Evolutionary conservation across 2,888 invertebrate species (phyloP), one percentile per base, ranked within the genome.

Genomic region (Crematogaster levior): DNA sequence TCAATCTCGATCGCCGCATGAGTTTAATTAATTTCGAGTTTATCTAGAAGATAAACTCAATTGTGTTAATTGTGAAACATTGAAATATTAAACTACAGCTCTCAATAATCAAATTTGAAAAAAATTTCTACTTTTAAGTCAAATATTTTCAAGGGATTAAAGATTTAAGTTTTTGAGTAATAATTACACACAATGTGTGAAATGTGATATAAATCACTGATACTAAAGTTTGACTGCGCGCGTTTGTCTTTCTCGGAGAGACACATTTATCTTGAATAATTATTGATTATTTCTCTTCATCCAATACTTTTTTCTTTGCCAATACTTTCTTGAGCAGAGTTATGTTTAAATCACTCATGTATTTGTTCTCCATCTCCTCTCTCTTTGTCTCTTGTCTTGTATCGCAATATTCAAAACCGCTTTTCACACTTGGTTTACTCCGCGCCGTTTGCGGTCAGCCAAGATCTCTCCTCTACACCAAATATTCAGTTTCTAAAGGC

Each of bases 401-500:
- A 34, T 30, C 34, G 53, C 53, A 53, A 65, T 27, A 75, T 75
- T 75, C 75, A 65, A 65, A 53, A 65, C 37, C 75, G 40, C 27
- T 65, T 65, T 65, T 75, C 75, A 65, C 65, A 61, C 65, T 65
- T 51, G 65, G 75, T 75, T 51, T 53, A 40, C 27, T 65, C 34
- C 37, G 40, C 40, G 30, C 27, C 40, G 37, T 75, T 63, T 51
- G 65, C 51, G 75, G 65, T 75, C 65, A 75, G 37, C 63, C 63
- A 46, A 53, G 65, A 75, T 15, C 65, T 75, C 51, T 65, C 65
- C 27, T 63, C 37, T 51, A n/a, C 63, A 46, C 60, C 60, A 60
- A 60, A 74, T 60, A 43, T 75, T 75, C 75, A 75, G 51, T n/a
- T 75, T 63, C 24, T 51, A 75, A 75, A 65, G 27, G 63, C n/a